These are phyloP conservation scores for Nansenia antarctica DNA, from an alignment of 2,113 vertebrate species.

Conservation along the genomic window DNA sequence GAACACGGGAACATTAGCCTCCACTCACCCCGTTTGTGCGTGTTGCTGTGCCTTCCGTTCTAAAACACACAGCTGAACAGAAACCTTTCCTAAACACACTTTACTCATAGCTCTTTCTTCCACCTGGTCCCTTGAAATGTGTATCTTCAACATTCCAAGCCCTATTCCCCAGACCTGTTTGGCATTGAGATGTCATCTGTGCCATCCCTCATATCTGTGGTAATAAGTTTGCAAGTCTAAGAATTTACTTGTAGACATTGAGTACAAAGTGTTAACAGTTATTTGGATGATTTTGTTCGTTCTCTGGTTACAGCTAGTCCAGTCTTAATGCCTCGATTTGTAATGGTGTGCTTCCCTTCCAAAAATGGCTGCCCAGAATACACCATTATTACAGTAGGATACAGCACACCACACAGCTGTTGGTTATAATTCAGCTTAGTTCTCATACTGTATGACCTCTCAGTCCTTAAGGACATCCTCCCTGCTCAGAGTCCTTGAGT, in stretches of 20 bases:
- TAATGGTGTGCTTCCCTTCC: background rate
- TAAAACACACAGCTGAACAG: background rate
- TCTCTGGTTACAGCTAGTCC: background rate
- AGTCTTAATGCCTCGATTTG: background rate
- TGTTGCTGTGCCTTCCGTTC: background rate
- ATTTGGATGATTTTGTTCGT: background rate
- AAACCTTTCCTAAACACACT: no score
- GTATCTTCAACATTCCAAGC: background rate
- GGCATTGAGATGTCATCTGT: no score
- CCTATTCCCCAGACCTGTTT: background rate
- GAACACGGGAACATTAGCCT: conserved; percentile 5
- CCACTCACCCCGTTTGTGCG: background rate
- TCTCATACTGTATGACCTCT: background rate
- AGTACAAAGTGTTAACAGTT: background rate
- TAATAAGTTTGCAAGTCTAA: background rate
- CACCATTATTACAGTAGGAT: background rate
- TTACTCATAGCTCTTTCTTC: conserved; percentile 27
- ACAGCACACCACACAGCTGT: conserved; percentile 2
- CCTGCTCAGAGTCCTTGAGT: no score
- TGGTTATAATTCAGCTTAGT: background rate
- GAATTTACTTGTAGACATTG: background rate
- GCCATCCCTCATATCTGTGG: background rate
- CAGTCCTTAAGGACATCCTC: background rate
- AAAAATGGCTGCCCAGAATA: background rate
- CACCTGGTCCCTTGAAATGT: conserved; percentile 1